Evolutionary conservation across 2,797 vertebrate genomes (phyloP).

Genomic region (Natrix natrix): DNA sequence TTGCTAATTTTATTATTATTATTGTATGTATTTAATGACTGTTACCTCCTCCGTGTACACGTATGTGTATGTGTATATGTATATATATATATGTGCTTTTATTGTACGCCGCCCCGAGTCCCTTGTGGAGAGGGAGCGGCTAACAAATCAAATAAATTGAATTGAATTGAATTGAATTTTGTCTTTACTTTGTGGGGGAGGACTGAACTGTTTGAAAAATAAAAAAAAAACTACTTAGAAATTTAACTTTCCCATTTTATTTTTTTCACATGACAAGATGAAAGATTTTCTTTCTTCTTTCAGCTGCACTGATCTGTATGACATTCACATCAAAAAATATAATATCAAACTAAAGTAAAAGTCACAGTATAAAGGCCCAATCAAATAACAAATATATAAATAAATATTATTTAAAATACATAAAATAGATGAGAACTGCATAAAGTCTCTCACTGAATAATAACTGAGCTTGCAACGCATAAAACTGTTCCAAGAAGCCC

Average conservation of each 20-base stretch:
- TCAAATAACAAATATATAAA: background rate
- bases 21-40: no score
- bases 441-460: background rate
- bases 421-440: conserved; percentile 26
- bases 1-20: no score
- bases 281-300: background rate
- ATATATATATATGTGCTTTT: no score
- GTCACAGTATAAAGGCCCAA: background rate
- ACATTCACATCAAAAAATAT: background rate
- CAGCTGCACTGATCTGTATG: background rate
- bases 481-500: background rate
- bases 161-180: no score
- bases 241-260: background rate
- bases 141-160: no score
- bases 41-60: no score
- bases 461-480: background rate
- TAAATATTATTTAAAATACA: background rate
- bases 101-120: no score
- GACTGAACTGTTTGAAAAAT: background rate
- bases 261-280: background rate
- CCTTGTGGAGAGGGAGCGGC: no score
- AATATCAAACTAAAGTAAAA: conserved; percentile 22
- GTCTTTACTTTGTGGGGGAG: background rate
- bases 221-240: background rate
- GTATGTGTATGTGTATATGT: no score